Evolutionary conservation across 2,797 vertebrate species (phyloP), one percentile per base, ranked within the genome.

Genomic region (Enoplosus armatus): DNA sequence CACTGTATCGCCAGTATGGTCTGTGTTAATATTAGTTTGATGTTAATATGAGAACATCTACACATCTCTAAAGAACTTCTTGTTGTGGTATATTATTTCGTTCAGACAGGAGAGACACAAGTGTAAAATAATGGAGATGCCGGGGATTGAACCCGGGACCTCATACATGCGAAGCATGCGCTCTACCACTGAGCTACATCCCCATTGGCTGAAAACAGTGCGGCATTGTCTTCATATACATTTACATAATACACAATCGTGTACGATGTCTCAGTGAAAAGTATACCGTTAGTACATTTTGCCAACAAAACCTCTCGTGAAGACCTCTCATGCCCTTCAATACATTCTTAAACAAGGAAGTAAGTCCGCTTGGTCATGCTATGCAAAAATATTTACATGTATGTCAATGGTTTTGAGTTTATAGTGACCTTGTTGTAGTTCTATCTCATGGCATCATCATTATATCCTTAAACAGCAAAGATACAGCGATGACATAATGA

Each of bases 131-230:
- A 0, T 94, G 93, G 94, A 95, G 94, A 95, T 95, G 94, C 94
- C 94, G 94, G 94, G 95, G 94, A 95, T 95, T 95, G 95, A 95
- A 95, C 95, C 95, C 95, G 93, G 95, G 94, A 88, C 95, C 95
- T 95, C 94, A 94, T 95, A 94, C 94, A 95, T 95, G 94, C 94
- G 94, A 95, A 95, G 94, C 94, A 95, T 90, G 94, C 94, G 94
- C 94, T 95, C 94, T 95, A 94, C 94, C 94, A 95, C 94, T 95
- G 93, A 95, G 94, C 94, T 95, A 95, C 94, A 95, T 94, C 94
- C 94, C 94, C 94, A 82, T 72, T 86, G 68, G 59, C n/a, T n/a
- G n/a, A n/a, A n/a, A n/a, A n/a, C n/a, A n/a, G n/a, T n/a, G n/a
- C n/a, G n/a, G n/a, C n/a, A n/a, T n/a, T n/a, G n/a, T n/a, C n/a